These are phyloP conservation scores for Agrotis segetum DNA, from an alignment of 2,888 invertebrate genomes.

Conservation along the genomic window DNA sequence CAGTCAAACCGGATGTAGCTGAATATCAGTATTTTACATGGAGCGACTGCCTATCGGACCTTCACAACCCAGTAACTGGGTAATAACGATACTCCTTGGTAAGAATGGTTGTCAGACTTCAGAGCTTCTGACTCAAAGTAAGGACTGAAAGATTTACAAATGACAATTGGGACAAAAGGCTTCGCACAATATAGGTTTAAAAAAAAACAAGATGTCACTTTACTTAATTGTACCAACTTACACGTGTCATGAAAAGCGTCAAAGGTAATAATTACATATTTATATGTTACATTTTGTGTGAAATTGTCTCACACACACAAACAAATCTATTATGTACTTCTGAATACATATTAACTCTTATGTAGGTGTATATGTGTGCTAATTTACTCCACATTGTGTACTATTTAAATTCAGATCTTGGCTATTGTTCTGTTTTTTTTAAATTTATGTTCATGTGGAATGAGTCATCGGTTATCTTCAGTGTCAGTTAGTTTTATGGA, in stretches of 20 bases:
- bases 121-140: too few species aligned
- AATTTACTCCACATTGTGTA: conserved; percentile 52
- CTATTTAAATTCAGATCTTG: conserved; percentile 45
- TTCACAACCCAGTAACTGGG: too few species aligned
- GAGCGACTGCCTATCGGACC: too few species aligned
- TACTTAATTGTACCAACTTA: conserved; percentile 4
- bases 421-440: conserved; percentile 50
- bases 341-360: neutral
- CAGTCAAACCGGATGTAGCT: too few species aligned
- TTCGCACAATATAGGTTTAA: too few species aligned
- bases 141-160: too few species aligned
- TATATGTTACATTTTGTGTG: conserved; percentile 9
- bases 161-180: too few species aligned
- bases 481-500: conserved; percentile 23
- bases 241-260: conserved; percentile 20
- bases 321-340: neutral
- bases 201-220: neutral
- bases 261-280: neutral
- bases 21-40: too few species aligned
- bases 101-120: too few species aligned
- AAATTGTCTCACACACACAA: conserved; percentile 16
- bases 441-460: conserved; percentile 9
- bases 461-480: conserved; percentile 40
- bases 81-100: too few species aligned
- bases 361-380: conserved; percentile 25